phyloP scores from a whole-genome alignment of 2,113 vertebrate genomes.

The Edolisoma coerulescens region DNA sequence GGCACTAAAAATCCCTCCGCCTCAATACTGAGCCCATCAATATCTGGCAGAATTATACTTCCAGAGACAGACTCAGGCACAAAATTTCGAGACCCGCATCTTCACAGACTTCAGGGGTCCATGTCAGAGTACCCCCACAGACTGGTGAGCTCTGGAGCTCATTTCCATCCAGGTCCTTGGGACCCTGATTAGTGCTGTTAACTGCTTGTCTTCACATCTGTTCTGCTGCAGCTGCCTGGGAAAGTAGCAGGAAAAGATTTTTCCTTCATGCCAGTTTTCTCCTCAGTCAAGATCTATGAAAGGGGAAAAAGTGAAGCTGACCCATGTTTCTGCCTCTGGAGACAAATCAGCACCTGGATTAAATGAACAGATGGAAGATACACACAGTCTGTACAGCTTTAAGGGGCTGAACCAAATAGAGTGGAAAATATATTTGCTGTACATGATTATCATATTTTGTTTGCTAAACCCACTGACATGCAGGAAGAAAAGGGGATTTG shows the following conservation, averaged over 20 bases:
- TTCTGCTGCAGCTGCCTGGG: not conserved
- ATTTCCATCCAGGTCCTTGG: not conserved
- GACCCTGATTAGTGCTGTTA: not conserved
- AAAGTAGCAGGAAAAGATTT: not conserved
- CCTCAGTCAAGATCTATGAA: not conserved
- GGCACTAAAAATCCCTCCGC: not conserved
- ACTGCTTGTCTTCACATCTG: not conserved
- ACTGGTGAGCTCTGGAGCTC: not conserved
- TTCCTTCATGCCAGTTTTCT: not conserved
- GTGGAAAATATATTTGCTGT: not conserved
- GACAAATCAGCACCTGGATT: slow-evolving; percentile 3
- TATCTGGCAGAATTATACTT: not conserved
- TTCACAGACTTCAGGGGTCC: not conserved
- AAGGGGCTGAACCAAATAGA: not conserved
- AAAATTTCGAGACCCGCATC: not conserved
- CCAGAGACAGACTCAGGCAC: not conserved
- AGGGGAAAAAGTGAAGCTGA: not conserved
- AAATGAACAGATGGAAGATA: not conserved
- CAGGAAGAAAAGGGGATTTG: not conserved
- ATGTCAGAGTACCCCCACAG: rapidly evolving
- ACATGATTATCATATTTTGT: not conserved
- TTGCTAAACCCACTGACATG: not conserved
- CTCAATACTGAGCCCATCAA: not conserved
- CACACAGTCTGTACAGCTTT: not conserved
- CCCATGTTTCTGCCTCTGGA: not conserved